Conservation (phyloP, 2,113 vertebrate species). For the Eulemur macaco region DNA sequence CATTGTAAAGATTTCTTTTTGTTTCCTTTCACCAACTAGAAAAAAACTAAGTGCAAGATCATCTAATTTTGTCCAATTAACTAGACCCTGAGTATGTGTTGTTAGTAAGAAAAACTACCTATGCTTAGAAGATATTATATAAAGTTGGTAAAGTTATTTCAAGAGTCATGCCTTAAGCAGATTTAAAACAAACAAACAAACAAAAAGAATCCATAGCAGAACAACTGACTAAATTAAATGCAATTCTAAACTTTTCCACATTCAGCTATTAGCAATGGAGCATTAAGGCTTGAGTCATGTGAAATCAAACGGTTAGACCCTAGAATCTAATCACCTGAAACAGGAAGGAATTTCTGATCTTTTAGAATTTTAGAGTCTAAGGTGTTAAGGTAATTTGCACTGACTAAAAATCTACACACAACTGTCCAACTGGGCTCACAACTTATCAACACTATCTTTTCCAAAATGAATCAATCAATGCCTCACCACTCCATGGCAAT, state of each 20-base stretch:
- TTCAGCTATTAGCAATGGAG: neutral
- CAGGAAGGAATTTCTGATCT: neutral
- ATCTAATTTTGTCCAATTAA: no score
- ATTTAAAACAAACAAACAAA: neutral
- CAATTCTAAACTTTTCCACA: constrained; percentile 39
- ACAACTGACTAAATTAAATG: neutral
- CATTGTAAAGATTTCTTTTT: neutral
- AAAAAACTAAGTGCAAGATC: constrained; percentile 29
- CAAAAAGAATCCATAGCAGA: neutral
- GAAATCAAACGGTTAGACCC: neutral
- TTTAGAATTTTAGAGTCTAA: constrained; percentile 41
- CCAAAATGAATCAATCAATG: neutral
- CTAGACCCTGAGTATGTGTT: neutral
- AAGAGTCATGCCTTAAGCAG: neutral
- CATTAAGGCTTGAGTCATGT: neutral
- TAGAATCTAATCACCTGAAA: neutral
- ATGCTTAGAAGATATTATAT: neutral
- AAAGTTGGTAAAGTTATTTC: neutral
- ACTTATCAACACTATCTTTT: neutral
- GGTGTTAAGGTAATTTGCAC: neutral
- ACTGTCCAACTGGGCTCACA: neutral
- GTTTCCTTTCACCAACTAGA: neutral
- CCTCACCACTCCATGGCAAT: neutral
- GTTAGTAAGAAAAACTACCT: constrained; percentile 15
- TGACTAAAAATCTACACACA: constrained; percentile 3